These are phyloP conservation scores for Columba guinea DNA, from an alignment of 2,797 vertebrate genomes.

Conservation along the genomic window DNA sequence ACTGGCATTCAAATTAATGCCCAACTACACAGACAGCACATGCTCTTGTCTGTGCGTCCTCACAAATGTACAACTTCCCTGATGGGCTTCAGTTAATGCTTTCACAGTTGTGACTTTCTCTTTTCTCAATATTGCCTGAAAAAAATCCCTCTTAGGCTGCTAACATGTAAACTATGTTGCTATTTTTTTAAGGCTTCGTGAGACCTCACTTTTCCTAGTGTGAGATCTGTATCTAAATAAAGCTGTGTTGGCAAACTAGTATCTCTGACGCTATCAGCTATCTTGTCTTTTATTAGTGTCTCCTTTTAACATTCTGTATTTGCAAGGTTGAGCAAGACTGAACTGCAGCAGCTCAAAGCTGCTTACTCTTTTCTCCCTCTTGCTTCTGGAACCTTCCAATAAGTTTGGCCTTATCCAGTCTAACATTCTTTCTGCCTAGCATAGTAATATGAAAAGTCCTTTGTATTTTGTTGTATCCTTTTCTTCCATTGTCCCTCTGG, in stretches of 20 bases:
- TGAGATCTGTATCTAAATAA: conserved; percentile 41
- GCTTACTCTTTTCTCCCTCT: neutral
- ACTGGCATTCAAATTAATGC: neutral
- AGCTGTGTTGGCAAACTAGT: conserved; percentile 23
- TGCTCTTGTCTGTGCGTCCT: neutral
- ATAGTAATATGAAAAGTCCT: neutral
- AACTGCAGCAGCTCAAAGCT: neutral
- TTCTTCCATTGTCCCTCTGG: neutral
- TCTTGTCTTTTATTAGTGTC: conserved; percentile 28
- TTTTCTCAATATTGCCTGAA: conserved; percentile 15
- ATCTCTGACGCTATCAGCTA: neutral
- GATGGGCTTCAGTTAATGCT: neutral
- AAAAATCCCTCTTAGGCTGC: neutral
- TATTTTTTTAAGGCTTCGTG: conserved; percentile 28
- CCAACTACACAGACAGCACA: neutral
- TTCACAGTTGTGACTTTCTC: conserved; percentile 21
- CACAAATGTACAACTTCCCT: neutral
- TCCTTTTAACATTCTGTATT: neutral
- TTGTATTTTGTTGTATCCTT: neutral
- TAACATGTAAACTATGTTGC: conserved; percentile 1
- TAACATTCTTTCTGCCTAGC: neutral
- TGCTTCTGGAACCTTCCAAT: neutral
- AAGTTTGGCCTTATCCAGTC: neutral
- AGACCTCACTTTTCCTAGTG: conserved; percentile 21
- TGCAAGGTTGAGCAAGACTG: neutral